A percentile compares a stretch with the other conserved stretches of the same genome.
These are phyloP conservation scores for Siniperca undulata DNA, from an alignment of 2,797 vertebrate species.

Conservation along the genomic window DNA sequence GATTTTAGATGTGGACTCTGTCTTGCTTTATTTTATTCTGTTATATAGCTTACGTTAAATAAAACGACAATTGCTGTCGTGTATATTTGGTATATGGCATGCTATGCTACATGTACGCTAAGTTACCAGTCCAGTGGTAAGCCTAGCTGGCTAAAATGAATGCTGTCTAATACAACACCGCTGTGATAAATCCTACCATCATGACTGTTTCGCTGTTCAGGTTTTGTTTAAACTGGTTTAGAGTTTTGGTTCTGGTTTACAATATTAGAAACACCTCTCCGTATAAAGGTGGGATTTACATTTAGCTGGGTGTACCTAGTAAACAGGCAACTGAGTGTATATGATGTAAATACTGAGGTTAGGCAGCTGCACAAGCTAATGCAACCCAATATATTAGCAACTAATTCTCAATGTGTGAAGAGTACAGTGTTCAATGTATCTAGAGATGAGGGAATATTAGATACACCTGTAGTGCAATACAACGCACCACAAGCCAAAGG, in stretches of 20 bases:
- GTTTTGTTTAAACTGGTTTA: not conserved
- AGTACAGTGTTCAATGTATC: not conserved
- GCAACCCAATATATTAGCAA: not conserved
- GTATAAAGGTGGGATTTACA: not conserved
- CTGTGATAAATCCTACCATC: not conserved
- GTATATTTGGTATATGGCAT: not conserved
- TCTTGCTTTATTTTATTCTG: not conserved
- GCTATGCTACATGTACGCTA: not conserved
- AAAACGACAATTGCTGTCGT: not conserved
- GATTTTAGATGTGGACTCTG: not conserved
- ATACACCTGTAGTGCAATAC: not conserved
- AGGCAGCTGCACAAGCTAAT: not conserved
- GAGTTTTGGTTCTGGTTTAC: too few species aligned
- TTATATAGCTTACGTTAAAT: not conserved
- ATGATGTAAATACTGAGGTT: too few species aligned
- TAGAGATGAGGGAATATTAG: not conserved
- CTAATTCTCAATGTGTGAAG: not conserved
- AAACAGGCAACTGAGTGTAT: not conserved
- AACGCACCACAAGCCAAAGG: not conserved
- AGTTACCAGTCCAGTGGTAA: not conserved
- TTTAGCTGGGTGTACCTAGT: not conserved
- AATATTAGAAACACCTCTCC: not conserved
- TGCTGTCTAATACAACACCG: not conserved
- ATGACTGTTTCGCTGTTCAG: not conserved
- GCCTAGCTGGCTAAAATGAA: not conserved